Percentiles rank a stretch among this genome's conserved stretches.
Evolutionary conservation across 1,140 invertebrate species (phyloP).

Genomic region (Phymorhynchus buccinoides): DNA sequence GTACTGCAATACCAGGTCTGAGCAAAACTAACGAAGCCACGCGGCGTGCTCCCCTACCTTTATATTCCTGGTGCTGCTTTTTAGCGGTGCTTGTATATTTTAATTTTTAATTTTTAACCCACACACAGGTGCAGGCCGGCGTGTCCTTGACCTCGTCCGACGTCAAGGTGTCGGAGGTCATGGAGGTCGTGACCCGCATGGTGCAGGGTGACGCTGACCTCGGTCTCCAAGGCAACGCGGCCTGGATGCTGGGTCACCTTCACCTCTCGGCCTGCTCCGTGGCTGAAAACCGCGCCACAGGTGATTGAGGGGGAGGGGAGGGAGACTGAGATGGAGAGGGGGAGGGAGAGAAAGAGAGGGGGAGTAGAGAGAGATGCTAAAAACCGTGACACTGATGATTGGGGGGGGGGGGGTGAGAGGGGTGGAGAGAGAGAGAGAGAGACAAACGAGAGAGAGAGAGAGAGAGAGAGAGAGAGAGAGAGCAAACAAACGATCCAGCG

Average conservation of each 20-base stretch:
- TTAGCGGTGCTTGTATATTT: no score
- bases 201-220: conserved; percentile 49
- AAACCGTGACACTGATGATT: not conserved
- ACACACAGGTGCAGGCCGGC: conserved; percentile 39
- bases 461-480: not conserved
- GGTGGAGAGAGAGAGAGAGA: not conserved
- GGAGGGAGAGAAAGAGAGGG: not conserved
- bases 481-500: not conserved
- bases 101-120: no score
- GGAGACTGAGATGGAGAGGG: not conserved
- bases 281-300: conserved; percentile 55
- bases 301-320: conserved; percentile 43
- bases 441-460: not conserved
- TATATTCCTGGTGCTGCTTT: no score
- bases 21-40: no score
- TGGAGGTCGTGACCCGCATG: conserved; percentile 49
- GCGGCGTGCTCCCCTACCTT: no score
- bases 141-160: conserved; percentile 46
- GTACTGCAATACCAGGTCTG: no score
- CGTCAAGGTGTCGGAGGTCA: conserved; percentile 50
- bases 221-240: conserved; percentile 58
- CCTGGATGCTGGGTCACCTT: conserved; percentile 66
- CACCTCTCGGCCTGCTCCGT: conserved; percentile 58
- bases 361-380: not conserved
- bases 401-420: no score